Evolutionary conservation across 2,113 vertebrate genomes (phyloP), one percentile per base, ranked within the genome.

Genomic region (Echinops telfairi): DNA sequence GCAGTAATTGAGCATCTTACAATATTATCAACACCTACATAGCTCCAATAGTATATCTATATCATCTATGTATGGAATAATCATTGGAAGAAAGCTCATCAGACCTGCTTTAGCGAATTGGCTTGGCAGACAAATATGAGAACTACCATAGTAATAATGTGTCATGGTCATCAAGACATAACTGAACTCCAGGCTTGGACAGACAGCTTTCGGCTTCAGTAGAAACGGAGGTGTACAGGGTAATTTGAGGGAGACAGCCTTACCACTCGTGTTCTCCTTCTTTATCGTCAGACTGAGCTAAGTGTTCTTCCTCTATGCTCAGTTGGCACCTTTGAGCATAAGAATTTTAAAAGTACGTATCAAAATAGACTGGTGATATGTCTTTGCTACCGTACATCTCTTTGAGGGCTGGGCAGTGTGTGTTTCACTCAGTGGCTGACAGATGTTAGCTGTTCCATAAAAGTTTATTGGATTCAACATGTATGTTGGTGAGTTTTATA

Each of bases 391-490:
- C 33, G 15, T 57, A 1, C 38, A 58, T 3, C 7, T 76, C 73
- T 89, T 10, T 53, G 36, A 73, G 62, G 31, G 4, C 31, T 53
- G 6, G 9, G 53, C 2, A 36, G 29, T 25, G 17, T 82, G 29
- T 60, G 38, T 22, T 16, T 86, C n/a, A 25, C 29, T 43, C 5
- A 57, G 16, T 86, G n/a, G 29, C 40, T 38, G n/a, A n/a, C 19
- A 47, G 68, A 62, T 0, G 1, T 58, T 43, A 66, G 25, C 31
- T 73, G 36, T 80, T 23, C 47, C 25, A 31, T 68, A 87, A 71
- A 25, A 81, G 27, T 78, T 66, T 87, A 66, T 89, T 77, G n/a
- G 11, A 71, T 64, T 79, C 33, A 83, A 77, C 58, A 86, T 57
- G 23, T 33, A 62, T 27, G 88, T 95, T 38, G 17, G 16, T 83